Evolutionary conservation across 1,140 invertebrate species (phyloP).

Genomic region (Pygmarrhopalites habei): DNA sequence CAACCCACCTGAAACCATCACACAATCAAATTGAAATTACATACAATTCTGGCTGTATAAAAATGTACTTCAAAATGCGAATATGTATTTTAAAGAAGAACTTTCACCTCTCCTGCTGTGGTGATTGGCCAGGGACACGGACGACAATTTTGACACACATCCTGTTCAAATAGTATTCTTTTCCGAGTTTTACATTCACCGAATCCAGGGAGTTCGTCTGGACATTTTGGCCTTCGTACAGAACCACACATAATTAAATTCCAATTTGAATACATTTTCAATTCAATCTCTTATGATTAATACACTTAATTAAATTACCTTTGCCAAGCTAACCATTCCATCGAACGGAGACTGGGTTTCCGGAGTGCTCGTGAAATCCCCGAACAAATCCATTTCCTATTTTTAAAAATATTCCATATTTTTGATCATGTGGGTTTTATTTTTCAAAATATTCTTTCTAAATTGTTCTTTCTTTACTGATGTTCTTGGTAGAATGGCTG

Average conservation of each 20-base stretch:
- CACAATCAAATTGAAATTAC: not conserved
- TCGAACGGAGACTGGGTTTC: slow-evolving; percentile 24
- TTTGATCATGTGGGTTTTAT: not conserved
- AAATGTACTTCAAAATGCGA: not conserved
- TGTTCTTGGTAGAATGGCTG: too few species aligned
- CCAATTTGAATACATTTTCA: not conserved
- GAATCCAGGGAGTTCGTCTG: slow-evolving; percentile 15
- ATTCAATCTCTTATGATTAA: not conserved
- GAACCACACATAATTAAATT: not conserved
- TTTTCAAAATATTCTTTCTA: too few species aligned
- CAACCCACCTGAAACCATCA: slow-evolving; percentile 24
- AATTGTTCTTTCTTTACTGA: slow-evolving; percentile 16
- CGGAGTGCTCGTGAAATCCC: slow-evolving; percentile 27
- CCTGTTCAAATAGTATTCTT: slow-evolving; percentile 13
- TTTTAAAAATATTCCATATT: not conserved
- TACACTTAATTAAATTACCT: too few species aligned
- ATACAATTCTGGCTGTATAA: not conserved
- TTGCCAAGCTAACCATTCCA: slow-evolving; percentile 31
- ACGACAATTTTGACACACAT: slow-evolving; percentile 13
- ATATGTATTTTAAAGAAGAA: not conserved
- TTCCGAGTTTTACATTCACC: slow-evolving; percentile 27
- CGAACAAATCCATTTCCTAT: slow-evolving; percentile 27
- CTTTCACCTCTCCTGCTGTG: slow-evolving; percentile 27
- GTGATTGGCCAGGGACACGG: slow-evolving; percentile 29
- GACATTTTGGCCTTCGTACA: not conserved